phyloP scores from a whole-genome alignment of 2,888 invertebrate species.

The Trissolcus brochymenae region DNA sequence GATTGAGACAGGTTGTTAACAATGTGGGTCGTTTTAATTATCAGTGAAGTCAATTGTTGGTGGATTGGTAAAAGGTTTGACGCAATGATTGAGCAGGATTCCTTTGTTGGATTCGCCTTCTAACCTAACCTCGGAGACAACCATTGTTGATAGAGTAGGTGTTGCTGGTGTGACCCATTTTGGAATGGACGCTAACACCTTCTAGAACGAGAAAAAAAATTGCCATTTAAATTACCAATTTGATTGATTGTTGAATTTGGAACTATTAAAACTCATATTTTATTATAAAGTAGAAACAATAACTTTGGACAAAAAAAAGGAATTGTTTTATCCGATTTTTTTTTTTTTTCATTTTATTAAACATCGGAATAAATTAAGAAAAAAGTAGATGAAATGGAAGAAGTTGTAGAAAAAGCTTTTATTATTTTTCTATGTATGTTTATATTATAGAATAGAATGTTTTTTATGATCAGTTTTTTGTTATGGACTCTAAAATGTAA shows the following conservation, averaged over 20 bases:
- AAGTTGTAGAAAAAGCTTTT: too few species aligned
- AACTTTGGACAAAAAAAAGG: background rate
- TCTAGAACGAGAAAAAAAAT: background rate
- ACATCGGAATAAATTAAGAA: too few species aligned
- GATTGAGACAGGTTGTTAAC: background rate
- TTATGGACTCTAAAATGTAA: too few species aligned
- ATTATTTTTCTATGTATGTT: too few species aligned
- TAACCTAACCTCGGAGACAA: slow-evolving; percentile 7
- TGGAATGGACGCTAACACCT: background rate
- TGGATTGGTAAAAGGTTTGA: too few species aligned
- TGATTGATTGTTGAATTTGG: background rate
- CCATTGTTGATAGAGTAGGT: slow-evolving; percentile 3
- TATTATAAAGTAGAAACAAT: background rate
- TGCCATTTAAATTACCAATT: background rate
- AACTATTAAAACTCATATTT: background rate
- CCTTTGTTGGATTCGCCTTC: slow-evolving; percentile 2
- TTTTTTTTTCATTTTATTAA: too few species aligned
- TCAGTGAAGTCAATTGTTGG: background rate
- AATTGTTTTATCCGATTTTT: background rate
- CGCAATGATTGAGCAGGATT: background rate
- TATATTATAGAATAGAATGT: too few species aligned
- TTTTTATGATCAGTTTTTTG: too few species aligned
- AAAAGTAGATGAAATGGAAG: too few species aligned
- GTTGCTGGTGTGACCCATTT: slow-evolving; percentile 1
- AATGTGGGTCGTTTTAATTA: background rate